Evolutionary conservation across 2,888 invertebrate genomes (phyloP).

Genomic region (Mesorhabditis spiculigera): DNA sequence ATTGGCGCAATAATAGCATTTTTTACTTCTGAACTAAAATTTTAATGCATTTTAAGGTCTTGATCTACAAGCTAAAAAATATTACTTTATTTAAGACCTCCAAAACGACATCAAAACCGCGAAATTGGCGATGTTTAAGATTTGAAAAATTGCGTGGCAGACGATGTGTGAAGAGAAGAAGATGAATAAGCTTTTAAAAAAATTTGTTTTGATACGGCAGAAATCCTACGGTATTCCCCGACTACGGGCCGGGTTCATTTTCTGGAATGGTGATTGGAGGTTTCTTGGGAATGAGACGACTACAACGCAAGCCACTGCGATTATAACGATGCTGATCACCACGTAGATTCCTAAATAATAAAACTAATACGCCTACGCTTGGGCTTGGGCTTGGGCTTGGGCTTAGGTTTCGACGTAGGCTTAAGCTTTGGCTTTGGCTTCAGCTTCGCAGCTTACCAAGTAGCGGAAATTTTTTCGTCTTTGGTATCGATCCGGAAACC

Average conservation of each 20-base stretch:
- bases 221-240: too few relatives aligned
- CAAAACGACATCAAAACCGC: neutral
- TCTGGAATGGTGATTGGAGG: too few relatives aligned
- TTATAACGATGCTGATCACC: neutral
- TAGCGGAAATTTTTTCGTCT: neutral
- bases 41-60: too few relatives aligned
- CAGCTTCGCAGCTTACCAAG: neutral
- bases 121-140: neutral
- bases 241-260: too few relatives aligned
- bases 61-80: too few relatives aligned
- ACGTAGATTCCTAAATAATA: neutral
- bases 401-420: neutral
- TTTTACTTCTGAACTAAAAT: too few relatives aligned
- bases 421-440: too few relatives aligned
- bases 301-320: neutral
- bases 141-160: neutral
- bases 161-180: neutral
- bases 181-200: too few relatives aligned
- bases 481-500: constrained; percentile 2
- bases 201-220: too few relatives aligned
- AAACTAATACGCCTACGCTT: too few relatives aligned
- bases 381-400: neutral
- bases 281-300: neutral
- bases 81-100: neutral
- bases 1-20: too few relatives aligned